Conservation (phyloP, 2,113 vertebrate species). For the Cheilinus undulatus region DNA sequence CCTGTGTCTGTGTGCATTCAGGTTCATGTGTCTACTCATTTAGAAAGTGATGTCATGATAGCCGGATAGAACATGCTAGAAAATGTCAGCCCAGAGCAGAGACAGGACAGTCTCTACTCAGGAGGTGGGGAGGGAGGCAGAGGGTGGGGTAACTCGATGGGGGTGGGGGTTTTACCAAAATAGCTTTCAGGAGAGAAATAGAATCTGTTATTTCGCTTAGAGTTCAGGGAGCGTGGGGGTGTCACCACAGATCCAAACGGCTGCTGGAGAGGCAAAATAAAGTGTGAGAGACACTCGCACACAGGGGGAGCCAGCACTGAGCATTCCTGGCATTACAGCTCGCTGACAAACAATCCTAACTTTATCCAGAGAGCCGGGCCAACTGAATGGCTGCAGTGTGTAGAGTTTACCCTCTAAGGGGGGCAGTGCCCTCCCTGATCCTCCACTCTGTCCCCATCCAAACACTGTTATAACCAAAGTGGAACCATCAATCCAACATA, state of each 20-base stretch:
- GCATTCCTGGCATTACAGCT: conserved; percentile 86
- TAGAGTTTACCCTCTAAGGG: conserved; percentile 76
- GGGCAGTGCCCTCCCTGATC: conserved; percentile 49
- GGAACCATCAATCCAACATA: conserved; percentile 52
- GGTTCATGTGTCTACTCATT: conserved; percentile 18
- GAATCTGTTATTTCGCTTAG: conserved; percentile 72
- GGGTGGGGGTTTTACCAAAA: conserved; percentile 56
- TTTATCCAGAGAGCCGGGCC: conserved; percentile 80
- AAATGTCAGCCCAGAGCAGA: conserved; percentile 41
- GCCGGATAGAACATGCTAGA: conserved; percentile 59
- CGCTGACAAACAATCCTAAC: conserved; percentile 87
- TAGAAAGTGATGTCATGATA: conserved; percentile 70
- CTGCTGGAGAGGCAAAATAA: conserved; percentile 55
- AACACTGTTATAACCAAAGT: conserved; percentile 67
- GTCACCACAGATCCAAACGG: conserved; percentile 43
- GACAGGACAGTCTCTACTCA: conserved; percentile 22
- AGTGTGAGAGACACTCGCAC: conserved; percentile 61
- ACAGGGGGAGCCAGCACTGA: conserved; percentile 65
- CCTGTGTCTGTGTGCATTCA: conserved; percentile 26
- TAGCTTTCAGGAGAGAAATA: conserved; percentile 66
- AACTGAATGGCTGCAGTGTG: conserved; percentile 85
- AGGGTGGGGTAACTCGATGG: conserved; percentile 28
- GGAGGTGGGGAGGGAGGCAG: conserved; percentile 1
- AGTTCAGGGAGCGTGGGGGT: conserved; percentile 50
- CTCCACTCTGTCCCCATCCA: conserved; percentile 64